These are phyloP conservation scores for Stegastes partitus DNA, from an alignment of 2,113 vertebrate genomes.

Conservation along the genomic window DNA sequence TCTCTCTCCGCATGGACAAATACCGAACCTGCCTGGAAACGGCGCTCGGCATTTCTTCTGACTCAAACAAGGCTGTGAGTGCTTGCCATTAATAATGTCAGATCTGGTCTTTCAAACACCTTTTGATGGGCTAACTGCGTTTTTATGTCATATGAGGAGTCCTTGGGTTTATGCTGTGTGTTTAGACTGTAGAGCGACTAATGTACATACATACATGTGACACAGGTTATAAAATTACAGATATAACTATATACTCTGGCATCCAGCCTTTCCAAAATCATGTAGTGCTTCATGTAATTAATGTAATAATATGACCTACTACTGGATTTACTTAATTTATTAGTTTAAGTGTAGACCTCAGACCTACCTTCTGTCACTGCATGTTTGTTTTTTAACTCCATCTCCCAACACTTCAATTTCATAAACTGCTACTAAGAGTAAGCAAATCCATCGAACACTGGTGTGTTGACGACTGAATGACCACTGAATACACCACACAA, in stretches of 20 bases:
- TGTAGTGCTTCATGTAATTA: not conserved
- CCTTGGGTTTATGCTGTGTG: not conserved
- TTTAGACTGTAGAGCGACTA: not conserved
- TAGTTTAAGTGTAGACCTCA: not conserved
- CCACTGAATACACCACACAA: not conserved
- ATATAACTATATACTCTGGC: not conserved
- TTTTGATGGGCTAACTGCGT: not conserved
- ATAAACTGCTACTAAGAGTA: conserved; percentile 33
- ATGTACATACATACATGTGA: not conserved
- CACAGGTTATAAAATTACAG: not conserved
- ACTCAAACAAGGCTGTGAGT: conserved; percentile 98
- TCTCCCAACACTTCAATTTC: conserved; percentile 9
- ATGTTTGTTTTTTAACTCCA: conserved; percentile 6
- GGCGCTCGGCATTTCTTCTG: conserved; percentile 96
- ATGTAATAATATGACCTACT: not conserved
- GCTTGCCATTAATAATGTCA: not conserved
- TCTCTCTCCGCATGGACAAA: conserved; percentile 99
- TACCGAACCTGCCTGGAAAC: conserved; percentile 97
- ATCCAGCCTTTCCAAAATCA: not conserved
- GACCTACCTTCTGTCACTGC: not conserved
- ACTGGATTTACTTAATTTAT: not conserved
- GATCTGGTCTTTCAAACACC: not conserved
- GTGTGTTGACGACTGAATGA: conserved; percentile 27
- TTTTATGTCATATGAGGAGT: not conserved
- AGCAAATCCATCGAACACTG: not conserved